A percentile compares a stretch with the other conserved stretches of the same genome.
Conservation (phyloP, 2,113 vertebrate genomes). For the Lepisosteus oculatus region DNA sequence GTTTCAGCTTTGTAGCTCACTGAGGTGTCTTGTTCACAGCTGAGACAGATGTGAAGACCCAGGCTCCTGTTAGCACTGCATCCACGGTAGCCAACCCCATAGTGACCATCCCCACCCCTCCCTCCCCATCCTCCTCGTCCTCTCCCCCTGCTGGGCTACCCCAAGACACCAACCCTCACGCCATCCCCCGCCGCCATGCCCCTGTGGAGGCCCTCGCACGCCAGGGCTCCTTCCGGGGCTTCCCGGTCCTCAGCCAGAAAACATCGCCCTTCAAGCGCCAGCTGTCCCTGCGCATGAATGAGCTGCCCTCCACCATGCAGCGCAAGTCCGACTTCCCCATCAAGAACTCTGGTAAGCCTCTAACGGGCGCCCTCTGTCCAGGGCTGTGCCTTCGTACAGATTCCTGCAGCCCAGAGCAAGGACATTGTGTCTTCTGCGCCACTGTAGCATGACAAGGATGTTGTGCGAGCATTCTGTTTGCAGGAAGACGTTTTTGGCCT, state of each 20-base stretch:
- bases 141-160: constrained; percentile 72
- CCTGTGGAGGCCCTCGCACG: constrained; percentile 89
- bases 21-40: constrained; percentile 39
- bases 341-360: constrained; percentile 79
- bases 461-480: too few species aligned
- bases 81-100: constrained; percentile 16
- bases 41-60: constrained; percentile 72
- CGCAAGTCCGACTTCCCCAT: constrained; percentile 94
- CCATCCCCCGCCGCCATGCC: constrained; percentile 89
- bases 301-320: constrained; percentile 93
- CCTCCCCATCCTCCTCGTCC: constrained; percentile 69
- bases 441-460: too few species aligned
- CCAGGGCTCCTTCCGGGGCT: constrained; percentile 94
- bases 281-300: constrained; percentile 90
- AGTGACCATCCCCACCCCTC: constrained; percentile 26
- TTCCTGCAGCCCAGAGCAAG: too few species aligned
- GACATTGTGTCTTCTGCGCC: too few species aligned
- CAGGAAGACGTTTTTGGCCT: too few species aligned
- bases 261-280: constrained; percentile 97
- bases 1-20: background rate
- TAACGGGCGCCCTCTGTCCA: background rate
- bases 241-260: constrained; percentile 93
- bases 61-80: background rate
- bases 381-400: too few species aligned
- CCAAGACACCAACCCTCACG: constrained; percentile 74